A percentile compares a stretch with the other conserved stretches of the same genome.
Conservation (phyloP, 2,797 vertebrate genomes). For the Eutrigla gurnardus region DNA sequence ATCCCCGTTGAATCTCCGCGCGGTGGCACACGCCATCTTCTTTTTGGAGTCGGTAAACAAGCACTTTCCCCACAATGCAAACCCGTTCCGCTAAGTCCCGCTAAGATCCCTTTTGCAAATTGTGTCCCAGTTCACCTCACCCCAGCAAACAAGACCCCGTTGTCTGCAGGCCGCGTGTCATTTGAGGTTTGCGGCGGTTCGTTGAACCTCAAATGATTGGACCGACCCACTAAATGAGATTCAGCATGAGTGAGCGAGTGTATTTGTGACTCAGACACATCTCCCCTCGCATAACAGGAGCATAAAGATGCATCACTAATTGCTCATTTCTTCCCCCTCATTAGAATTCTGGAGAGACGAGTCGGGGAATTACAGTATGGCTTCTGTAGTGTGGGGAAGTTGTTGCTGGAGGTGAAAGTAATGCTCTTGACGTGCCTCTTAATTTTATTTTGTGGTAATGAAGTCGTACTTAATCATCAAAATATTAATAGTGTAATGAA, state of each 20-base stretch:
- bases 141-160: slow-evolving; percentile 23
- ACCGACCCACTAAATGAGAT: slow-evolving; percentile 3
- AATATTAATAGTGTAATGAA: too few relatives aligned
- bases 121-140: slow-evolving; percentile 17
- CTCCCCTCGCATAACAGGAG: background rate
- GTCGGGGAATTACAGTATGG: background rate
- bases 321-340: background rate
- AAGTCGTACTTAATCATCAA: background rate
- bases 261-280: slow-evolving; percentile 1
- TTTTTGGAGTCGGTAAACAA: slow-evolving; percentile 41
- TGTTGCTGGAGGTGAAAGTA: background rate
- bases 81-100: background rate
- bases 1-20: slow-evolving; percentile 35
- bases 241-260: slow-evolving; percentile 17
- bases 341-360: background rate
- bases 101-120: slow-evolving; percentile 24
- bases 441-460: background rate
- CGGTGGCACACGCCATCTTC: slow-evolving; percentile 33
- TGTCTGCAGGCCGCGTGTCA: slow-evolving; percentile 16
- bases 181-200: slow-evolving; percentile 18
- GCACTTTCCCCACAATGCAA: slow-evolving; percentile 1
- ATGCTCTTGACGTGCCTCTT: background rate
- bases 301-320: background rate
- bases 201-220: slow-evolving; percentile 7
- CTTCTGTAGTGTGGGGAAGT: background rate